Evolutionary conservation across 2,888 invertebrate genomes (phyloP).

Genomic region (Drosophila austrosaltans): DNA sequence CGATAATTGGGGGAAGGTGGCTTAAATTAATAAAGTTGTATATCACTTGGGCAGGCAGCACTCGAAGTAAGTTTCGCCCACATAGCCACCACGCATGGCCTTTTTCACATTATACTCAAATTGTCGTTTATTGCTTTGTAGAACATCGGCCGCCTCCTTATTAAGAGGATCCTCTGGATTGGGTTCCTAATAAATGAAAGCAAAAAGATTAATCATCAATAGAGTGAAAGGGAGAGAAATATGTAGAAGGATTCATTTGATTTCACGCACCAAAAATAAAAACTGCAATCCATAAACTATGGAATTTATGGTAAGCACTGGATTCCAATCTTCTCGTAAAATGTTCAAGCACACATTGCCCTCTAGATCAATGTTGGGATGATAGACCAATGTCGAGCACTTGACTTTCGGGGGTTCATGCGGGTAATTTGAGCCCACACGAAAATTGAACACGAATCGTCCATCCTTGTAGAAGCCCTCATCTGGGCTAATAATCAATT

Average conservation of each 20-base stretch:
- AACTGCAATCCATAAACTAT: slow-evolving; percentile 99
- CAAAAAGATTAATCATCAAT: not conserved
- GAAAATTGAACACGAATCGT: slow-evolving; percentile 96
- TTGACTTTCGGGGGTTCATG: slow-evolving; percentile 99
- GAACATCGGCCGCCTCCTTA: slow-evolving; percentile 98
- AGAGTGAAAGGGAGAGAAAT: not conserved
- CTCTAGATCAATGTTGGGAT: slow-evolving; percentile 98
- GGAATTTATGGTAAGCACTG: slow-evolving; percentile 98
- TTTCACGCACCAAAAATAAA: slow-evolving; percentile 91
- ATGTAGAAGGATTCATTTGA: not conserved
- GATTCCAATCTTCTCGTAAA: slow-evolving; percentile 99
- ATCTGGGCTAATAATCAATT: slow-evolving; percentile 97
- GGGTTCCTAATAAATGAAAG: slow-evolving; percentile 89
- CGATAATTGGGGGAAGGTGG: slow-evolving; percentile 75
- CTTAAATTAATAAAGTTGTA: slow-evolving; percentile 82
- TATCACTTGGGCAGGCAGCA: slow-evolving; percentile 97
- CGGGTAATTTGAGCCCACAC: slow-evolving; percentile 96
- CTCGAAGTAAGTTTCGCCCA: slow-evolving; percentile 97
- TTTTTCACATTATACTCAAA: slow-evolving; percentile 98
- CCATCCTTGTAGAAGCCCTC: slow-evolving; percentile 98
- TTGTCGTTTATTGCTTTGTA: slow-evolving; percentile 95
- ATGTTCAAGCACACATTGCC: slow-evolving; percentile 99
- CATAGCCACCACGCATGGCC: slow-evolving; percentile 97
- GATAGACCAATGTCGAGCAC: slow-evolving; percentile 98
- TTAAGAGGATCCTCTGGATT: slow-evolving; percentile 99